These are phyloP conservation scores for Oenanthe oenanthe DNA, from an alignment of 2,113 vertebrate species.

Conservation along the genomic window DNA sequence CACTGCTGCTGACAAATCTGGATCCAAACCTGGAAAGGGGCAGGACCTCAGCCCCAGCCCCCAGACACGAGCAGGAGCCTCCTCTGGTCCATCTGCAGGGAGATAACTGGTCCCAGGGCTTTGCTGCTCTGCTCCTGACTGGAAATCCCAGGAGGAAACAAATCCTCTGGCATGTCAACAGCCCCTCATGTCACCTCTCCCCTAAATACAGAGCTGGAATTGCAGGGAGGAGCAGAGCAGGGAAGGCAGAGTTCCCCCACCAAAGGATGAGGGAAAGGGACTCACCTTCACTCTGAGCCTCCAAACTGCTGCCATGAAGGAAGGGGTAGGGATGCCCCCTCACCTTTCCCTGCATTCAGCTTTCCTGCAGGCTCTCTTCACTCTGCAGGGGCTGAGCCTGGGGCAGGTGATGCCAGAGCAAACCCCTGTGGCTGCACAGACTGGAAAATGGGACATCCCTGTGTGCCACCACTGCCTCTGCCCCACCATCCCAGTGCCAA, in stretches of 20 bases:
- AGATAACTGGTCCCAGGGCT: background rate
- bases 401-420: background rate
- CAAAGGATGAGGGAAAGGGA: background rate
- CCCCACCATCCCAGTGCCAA: background rate
- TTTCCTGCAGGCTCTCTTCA: background rate
- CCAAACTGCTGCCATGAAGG: background rate
- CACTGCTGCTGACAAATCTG: background rate
- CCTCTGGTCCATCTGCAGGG: accelerated
- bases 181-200: background rate
- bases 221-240: background rate
- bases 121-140: background rate
- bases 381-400: background rate
- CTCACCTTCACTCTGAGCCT: background rate
- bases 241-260: background rate
- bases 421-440: background rate
- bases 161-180: background rate
- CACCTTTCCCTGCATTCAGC: background rate
- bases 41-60: background rate
- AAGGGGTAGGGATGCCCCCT: accelerated
- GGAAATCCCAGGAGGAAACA: background rate
- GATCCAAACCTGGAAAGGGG: background rate
- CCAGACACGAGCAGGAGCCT: background rate
- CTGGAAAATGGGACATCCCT: background rate
- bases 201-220: background rate
- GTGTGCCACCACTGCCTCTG: background rate